Conservation (phyloP, 2,113 vertebrate species). For the Rhineura floridana region DNA sequence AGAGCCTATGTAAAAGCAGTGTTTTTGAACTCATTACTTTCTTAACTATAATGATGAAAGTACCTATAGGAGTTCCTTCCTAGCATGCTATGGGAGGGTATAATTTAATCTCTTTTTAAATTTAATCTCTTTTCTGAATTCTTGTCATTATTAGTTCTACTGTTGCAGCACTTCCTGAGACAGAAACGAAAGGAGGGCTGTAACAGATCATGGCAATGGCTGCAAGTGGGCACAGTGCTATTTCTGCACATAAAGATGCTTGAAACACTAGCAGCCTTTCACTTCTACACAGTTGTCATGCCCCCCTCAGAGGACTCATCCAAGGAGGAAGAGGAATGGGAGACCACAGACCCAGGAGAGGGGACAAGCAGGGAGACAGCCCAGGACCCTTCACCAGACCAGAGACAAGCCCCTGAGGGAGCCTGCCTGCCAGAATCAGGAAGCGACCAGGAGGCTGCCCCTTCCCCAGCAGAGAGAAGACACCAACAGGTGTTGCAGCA, state of each 20-base stretch:
- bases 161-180: not conserved
- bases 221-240: not conserved
- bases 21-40: not conserved
- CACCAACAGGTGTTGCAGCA: too few relatives aligned
- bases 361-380: too few relatives aligned
- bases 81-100: not conserved
- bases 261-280: not conserved
- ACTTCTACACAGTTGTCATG: too few relatives aligned
- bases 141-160: not conserved
- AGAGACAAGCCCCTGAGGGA: too few relatives aligned
- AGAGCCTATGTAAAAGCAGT: not conserved
- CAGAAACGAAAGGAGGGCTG: not conserved
- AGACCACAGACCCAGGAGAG: too few relatives aligned
- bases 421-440: too few relatives aligned
- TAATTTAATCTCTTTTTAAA: not conserved
- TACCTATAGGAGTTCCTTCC: not conserved
- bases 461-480: too few relatives aligned
- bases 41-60: not conserved
- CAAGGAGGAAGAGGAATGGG: too few relatives aligned
- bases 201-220: not conserved
- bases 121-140: not conserved
- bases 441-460: too few relatives aligned
- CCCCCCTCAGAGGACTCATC: too few relatives aligned
- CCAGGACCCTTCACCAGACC: too few relatives aligned
- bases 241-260: not conserved